Base-by-base conservation (phyloP, 2,113 vertebrate genomes). In the Lontra canadensis region DNA sequence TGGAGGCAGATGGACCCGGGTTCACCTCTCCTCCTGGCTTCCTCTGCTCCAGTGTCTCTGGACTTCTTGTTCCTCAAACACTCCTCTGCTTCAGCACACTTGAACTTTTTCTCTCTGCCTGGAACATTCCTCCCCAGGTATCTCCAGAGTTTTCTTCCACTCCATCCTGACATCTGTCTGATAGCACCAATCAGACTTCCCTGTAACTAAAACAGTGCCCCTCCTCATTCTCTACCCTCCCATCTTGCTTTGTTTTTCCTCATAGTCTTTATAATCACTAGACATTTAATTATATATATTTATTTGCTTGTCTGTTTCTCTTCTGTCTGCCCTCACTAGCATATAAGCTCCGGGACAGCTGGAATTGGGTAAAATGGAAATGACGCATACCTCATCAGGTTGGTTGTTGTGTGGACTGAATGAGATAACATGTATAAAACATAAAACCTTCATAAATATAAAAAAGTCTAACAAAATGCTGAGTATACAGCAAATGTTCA, bases 391-490 rank as follows among this genome's bases (percentile, higher is more conserved):
- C 26, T 47, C 88, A 69, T 73, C 26, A 47, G n/a, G 17, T 23
- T 78, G 47, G 17, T 34, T 78, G 26, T 52, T 83, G 4, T 52
- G 14, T 34, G 15, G 10, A 69, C 0, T 69, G 47, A 49, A 92
- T 85, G 71, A 92, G 42, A 69, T 63, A 55, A 42, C 55, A 63
- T 17, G 6, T 39, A 90, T 63, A 84, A 94, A 79, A 87, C 49
- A 86, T 57, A 34, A 95, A 91, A 26, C 10, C 8, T 18, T 81
- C 63, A 31, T 76, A 76, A 92, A 93, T 82, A 79, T 81, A 6
- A 71, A 92, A 73, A 73, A 92, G 15, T 7, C 76, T 73, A 47
- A 83, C 39, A 90, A 71, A 88, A 79, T 93, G 79, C 47, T 95
- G 26, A 95, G 17, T n/a, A 52, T 34, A 86, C 18, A 65, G 29